phyloP scores from a whole-genome alignment of 1,140 invertebrate genomes.

The Pogonomyrmex barbatus region DNA sequence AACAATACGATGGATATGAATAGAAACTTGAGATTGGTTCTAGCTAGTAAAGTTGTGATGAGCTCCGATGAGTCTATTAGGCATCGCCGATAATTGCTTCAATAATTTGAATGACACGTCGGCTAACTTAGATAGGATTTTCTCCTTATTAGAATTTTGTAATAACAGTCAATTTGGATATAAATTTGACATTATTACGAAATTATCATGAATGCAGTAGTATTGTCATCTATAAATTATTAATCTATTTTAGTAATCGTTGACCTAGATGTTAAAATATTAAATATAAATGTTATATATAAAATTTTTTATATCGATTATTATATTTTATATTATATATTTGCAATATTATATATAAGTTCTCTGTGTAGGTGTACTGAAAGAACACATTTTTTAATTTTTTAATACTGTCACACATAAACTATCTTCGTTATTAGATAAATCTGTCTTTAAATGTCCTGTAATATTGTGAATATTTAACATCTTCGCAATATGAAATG shows the following conservation, averaged over 20 bases:
- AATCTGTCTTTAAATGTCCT: background rate
- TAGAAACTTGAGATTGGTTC: conserved; percentile 26
- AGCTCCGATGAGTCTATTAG: conserved; percentile 37
- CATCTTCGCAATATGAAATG: background rate
- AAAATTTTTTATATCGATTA: background rate
- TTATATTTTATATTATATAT: background rate
- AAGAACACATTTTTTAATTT: background rate
- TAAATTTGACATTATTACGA: conserved; percentile 19
- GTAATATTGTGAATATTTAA: background rate
- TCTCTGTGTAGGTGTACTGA: background rate
- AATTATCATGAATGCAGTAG: background rate
- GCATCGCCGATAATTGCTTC: conserved; percentile 1
- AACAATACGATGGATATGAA: background rate
- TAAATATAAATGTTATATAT: too few species aligned
- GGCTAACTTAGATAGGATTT: conserved; percentile 9
- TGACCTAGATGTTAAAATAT: background rate
- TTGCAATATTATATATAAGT: background rate
- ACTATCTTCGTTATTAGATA: conserved; percentile 1
- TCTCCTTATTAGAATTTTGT: conserved; percentile 5
- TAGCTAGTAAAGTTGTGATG: background rate
- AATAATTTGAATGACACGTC: conserved; percentile 23
- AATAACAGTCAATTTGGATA: background rate
- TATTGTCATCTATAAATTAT: background rate
- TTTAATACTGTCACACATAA: background rate
- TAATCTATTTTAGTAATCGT: too few species aligned